Base-by-base conservation (phyloP, 2,113 vertebrate genomes). In the Poeciliopsis turrubarensis region DNA sequence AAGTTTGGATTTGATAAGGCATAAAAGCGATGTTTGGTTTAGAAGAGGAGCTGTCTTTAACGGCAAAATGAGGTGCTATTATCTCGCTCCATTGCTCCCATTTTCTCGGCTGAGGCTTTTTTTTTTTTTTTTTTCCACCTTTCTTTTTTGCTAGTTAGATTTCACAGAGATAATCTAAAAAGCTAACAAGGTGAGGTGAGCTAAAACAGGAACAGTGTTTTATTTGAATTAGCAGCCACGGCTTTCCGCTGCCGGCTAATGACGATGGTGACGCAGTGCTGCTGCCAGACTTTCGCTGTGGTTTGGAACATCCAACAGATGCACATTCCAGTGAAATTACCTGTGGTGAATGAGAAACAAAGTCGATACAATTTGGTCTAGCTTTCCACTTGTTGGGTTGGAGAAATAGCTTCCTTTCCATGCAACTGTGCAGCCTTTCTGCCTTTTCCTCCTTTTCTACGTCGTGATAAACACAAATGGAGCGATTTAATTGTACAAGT, bases 11-110 rank as follows among this genome's bases (percentile, higher is more conserved):
- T 5, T 5, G 0, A 29, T 70, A 25, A 26, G n/a, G 15, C 68
- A 32, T 31, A 57, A 32, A 68, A 57, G 12, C 15, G 6, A 26
- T 26, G 30, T 65, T 19, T 22, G 25, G 11, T 32, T 75, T 71
- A 70, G 37, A 54, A 72, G 25, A 68, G 71, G 66, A 54, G 60
- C 22, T 72, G 63, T 30, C 15, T 70, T 65, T 27, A 60, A 22
- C 22, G 17, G 34, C 12, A 57, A 39, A 54, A 25, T 30, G 22
- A 57, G 51, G 11, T 32, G 25, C 12, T 57, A 47, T 54, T 70
- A 27, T 25, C 26, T 34, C 13, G 30, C 34, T 44, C 39, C 11
- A 72, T 30, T 29, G 27, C 30, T 51, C 30, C 29, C 39, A 37
- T 22, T 11, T 64, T 32, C 37, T 12, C 60, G 10, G 44, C 75